Evolutionary conservation across 1,140 invertebrate species (phyloP).

Genomic region (Ganaspis sp.): DNA sequence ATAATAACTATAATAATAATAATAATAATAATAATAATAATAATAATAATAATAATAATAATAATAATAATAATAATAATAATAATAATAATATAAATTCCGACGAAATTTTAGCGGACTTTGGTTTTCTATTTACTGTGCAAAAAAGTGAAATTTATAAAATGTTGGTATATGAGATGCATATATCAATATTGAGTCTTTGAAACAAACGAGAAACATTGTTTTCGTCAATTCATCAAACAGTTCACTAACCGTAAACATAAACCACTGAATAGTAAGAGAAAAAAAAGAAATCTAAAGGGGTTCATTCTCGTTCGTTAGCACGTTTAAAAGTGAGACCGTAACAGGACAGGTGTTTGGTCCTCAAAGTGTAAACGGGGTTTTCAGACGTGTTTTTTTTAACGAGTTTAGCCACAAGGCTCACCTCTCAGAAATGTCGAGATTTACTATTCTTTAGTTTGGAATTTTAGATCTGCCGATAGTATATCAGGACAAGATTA

Average conservation of each 20-base stretch:
- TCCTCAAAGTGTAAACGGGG: slow-evolving; percentile 23
- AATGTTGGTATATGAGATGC: too few relatives aligned
- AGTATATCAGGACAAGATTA: background rate
- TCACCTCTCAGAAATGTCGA: slow-evolving; percentile 17
- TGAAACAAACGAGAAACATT: background rate
- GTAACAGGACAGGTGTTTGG: slow-evolving; percentile 19
- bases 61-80: too few relatives aligned
- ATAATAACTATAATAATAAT: too few relatives aligned
- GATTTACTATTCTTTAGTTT: slow-evolving; percentile 27
- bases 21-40: too few relatives aligned
- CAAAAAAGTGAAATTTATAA: too few relatives aligned
- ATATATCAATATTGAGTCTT: background rate
- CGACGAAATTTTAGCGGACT: too few relatives aligned
- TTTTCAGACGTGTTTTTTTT: slow-evolving; percentile 4
- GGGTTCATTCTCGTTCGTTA: slow-evolving; percentile 21
- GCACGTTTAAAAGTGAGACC: slow-evolving; percentile 5
- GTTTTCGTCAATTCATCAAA: background rate
- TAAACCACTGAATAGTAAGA: background rate
- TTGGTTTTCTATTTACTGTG: too few relatives aligned
- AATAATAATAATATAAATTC: too few relatives aligned
- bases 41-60: too few relatives aligned
- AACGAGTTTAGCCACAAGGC: slow-evolving; percentile 28
- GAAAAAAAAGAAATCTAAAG: background rate
- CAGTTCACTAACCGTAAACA: slow-evolving; percentile 17
- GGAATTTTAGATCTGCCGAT: slow-evolving; percentile 18